A percentile compares a stretch with the other conserved stretches of the same genome.
These are phyloP conservation scores for Potamilus streckersoni DNA, from an alignment of 1,140 invertebrate genomes.

Conservation along the genomic window DNA sequence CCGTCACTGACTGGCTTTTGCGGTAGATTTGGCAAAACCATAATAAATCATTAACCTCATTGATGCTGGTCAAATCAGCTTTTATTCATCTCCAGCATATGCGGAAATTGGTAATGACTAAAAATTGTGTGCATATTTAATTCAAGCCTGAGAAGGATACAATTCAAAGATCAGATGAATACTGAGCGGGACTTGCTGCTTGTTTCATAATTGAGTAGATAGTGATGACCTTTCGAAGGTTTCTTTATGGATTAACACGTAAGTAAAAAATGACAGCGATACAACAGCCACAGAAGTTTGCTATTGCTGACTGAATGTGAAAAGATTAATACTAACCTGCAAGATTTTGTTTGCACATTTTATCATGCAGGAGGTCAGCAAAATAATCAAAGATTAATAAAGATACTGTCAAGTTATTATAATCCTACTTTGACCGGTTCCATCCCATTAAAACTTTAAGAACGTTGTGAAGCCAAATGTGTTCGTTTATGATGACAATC, in stretches of 20 bases:
- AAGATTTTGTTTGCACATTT: conserved; percentile 28
- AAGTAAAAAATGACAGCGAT: conserved; percentile 18
- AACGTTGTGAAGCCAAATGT: conserved; percentile 19
- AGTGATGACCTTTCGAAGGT: too few relatives aligned
- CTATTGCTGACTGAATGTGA: conserved; percentile 21
- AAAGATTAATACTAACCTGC: conserved; percentile 28
- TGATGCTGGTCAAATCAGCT: conserved; percentile 16
- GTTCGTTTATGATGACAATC: conserved; percentile 23
- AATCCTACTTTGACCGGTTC: conserved; percentile 5
- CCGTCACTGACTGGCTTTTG: too few relatives aligned
- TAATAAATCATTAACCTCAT: too few relatives aligned
- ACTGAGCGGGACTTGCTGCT: too few relatives aligned
- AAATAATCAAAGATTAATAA: conserved; percentile 13
- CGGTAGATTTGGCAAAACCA: too few relatives aligned
- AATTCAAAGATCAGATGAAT: too few relatives aligned
- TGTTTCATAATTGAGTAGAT: too few relatives aligned
- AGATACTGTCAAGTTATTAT: not conserved
- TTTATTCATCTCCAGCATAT: too few relatives aligned
- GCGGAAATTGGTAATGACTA: too few relatives aligned
- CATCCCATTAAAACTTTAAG: conserved; percentile 21
- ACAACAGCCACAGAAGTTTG: conserved; percentile 31
- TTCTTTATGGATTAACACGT: too few relatives aligned
- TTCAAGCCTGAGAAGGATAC: too few relatives aligned
- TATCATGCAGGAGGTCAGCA: conserved; percentile 33
- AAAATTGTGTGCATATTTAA: too few relatives aligned